Percentiles rank a stretch among this genome's conserved stretches.
Conservation (phyloP, 1,140 invertebrate species). For the Dryas iulia region DNA sequence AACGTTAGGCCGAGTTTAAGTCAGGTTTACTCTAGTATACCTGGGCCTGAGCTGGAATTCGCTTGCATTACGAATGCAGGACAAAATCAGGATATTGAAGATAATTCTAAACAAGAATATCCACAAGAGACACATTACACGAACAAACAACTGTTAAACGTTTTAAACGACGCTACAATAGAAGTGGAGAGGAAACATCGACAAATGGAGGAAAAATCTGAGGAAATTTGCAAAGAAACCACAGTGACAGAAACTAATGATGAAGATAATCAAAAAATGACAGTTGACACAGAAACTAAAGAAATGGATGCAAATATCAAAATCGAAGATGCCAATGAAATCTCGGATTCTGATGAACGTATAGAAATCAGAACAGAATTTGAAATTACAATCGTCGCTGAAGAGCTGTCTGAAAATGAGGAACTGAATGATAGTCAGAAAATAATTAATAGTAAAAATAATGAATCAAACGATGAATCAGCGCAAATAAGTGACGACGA, state of each 20-base stretch:
- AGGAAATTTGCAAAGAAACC: background rate
- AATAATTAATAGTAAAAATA: slow-evolving; percentile 17
- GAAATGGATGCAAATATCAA: background rate
- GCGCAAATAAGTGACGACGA: slow-evolving; percentile 21
- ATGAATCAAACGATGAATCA: slow-evolving; percentile 20
- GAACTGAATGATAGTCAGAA: slow-evolving; percentile 25
- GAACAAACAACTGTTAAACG: slow-evolving; percentile 33
- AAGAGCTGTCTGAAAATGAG: slow-evolving; percentile 53
- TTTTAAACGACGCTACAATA: slow-evolving; percentile 30
- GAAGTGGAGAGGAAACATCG: slow-evolving; percentile 13
- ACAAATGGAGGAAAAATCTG: background rate
- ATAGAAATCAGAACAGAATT: slow-evolving; percentile 22
- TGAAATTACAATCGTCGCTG: slow-evolving; percentile 53
- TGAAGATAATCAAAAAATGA: background rate
- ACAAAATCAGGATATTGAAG: slow-evolving; percentile 30
- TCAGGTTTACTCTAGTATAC: slow-evolving; percentile 71
- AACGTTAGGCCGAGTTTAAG: slow-evolving; percentile 73
- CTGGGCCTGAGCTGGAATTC: slow-evolving; percentile 75
- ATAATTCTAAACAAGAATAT: slow-evolving; percentile 29
- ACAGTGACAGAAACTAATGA: background rate
- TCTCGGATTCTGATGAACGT: background rate
- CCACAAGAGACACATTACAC: slow-evolving; percentile 26
- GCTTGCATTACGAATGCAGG: slow-evolving; percentile 56
- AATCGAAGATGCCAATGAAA: background rate
- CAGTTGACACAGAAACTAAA: background rate